Conservation (phyloP, 2,888 invertebrate genomes). For the Plemyria rubiginata region DNA sequence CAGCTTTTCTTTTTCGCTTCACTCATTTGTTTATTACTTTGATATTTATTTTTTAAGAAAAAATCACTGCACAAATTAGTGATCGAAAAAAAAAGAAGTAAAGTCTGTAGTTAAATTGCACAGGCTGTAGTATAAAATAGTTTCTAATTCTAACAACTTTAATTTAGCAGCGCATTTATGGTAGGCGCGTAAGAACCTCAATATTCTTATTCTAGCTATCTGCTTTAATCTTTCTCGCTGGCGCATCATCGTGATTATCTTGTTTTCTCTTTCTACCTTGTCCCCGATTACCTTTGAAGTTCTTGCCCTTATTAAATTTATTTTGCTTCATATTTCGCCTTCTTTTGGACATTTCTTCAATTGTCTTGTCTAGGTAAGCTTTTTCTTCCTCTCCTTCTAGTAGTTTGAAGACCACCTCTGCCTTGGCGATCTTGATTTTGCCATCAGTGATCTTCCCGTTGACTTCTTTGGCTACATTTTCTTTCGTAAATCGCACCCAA, state of each 20-base stretch:
- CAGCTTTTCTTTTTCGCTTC: too few relatives aligned
- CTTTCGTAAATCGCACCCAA: slow-evolving; percentile 88
- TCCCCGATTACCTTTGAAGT: slow-evolving; percentile 57
- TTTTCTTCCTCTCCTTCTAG: slow-evolving; percentile 91
- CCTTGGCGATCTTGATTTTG: slow-evolving; percentile 83
- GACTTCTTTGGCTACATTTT: slow-evolving; percentile 88
- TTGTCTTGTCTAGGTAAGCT: slow-evolving; percentile 86
- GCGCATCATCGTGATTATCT: slow-evolving; percentile 59
- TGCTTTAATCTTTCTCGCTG: slow-evolving; percentile 60
- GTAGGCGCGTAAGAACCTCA: neutral
- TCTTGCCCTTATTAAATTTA: slow-evolving; percentile 62
- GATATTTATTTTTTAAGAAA: too few relatives aligned
- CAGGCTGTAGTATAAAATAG: neutral
- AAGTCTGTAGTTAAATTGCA: too few relatives aligned
- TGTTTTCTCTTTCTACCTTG: slow-evolving; percentile 65
- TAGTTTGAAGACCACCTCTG: slow-evolving; percentile 81
- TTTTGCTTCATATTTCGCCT: slow-evolving; percentile 77
- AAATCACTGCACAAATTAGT: too few relatives aligned
- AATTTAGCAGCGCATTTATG: neutral
- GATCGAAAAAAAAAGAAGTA: too few relatives aligned
- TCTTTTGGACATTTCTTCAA: slow-evolving; percentile 85
- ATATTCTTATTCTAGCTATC: slow-evolving; percentile 54
- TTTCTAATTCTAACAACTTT: neutral
- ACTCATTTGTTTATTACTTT: too few relatives aligned
- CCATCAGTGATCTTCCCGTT: slow-evolving; percentile 86